phyloP scores from a whole-genome alignment of 2,113 vertebrate genomes.

The Genyomyrus donnyi region DNA sequence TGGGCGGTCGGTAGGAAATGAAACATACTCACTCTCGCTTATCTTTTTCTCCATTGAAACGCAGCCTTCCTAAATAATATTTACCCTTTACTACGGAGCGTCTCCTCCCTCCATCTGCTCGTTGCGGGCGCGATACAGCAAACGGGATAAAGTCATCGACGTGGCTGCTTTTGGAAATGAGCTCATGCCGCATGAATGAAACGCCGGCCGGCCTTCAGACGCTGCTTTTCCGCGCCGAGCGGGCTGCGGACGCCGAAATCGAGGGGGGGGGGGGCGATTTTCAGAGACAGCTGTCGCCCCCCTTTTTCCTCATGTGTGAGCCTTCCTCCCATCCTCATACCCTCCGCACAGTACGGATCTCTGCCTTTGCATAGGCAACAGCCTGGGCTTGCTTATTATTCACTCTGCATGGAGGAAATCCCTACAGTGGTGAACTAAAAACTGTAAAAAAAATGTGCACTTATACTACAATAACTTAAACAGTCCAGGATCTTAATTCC shows the following conservation, averaged over 20 bases:
- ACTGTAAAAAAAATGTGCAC: not conserved
- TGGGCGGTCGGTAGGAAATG: not conserved
- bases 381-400: not conserved
- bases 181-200: not conserved
- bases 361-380: not conserved
- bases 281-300: not conserved
- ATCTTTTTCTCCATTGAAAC: not conserved
- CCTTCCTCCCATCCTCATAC: not conserved
- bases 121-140: not conserved
- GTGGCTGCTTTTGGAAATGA: constrained; percentile 7
- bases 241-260: not conserved
- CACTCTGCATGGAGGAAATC: not conserved
- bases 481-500: not conserved
- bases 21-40: not conserved
- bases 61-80: not conserved
- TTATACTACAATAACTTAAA: not conserved
- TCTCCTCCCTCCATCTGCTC: not conserved
- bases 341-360: not conserved
- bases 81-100: constrained; percentile 1
- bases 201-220: not conserved
- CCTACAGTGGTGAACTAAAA: not conserved
- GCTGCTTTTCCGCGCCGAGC: not conserved
- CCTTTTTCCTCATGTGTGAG: not conserved
- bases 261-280: not conserved
- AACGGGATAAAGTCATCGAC: not conserved